Conservation (phyloP, 2,888 invertebrate species). For the Orthonychiurus folsomi region DNA sequence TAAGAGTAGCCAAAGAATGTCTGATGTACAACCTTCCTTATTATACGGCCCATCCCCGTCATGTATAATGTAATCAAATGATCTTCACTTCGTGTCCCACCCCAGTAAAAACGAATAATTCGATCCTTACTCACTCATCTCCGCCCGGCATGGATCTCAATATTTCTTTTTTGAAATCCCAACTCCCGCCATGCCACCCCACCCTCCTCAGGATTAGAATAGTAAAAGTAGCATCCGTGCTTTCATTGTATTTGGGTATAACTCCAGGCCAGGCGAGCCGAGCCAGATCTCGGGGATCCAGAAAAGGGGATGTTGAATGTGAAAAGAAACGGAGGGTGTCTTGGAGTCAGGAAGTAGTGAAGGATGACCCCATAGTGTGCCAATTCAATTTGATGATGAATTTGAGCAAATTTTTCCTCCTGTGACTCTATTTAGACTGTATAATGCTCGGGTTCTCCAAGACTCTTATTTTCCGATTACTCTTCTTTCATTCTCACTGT, state of each 20-base stretch:
- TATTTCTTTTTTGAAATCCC: too few species aligned
- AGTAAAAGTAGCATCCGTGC: not conserved
- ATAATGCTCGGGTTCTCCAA: not conserved
- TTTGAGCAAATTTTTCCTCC: constrained; percentile 1
- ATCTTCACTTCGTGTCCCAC: not conserved
- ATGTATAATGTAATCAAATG: not conserved
- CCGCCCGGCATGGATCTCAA: too few species aligned
- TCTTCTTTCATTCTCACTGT: not conserved
- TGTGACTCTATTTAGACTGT: not conserved
- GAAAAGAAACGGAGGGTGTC: not conserved
- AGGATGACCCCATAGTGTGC: constrained; percentile 13
- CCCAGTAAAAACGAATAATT: not conserved
- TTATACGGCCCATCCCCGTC: too few species aligned
- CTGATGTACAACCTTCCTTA: too few species aligned
- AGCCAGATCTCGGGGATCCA: too few species aligned
- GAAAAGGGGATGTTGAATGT: too few species aligned
- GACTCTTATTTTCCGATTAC: not conserved
- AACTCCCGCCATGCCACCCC: too few species aligned
- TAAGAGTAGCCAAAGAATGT: too few species aligned
- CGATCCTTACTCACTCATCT: too few species aligned
- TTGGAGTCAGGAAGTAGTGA: not conserved
- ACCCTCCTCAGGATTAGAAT: not conserved
- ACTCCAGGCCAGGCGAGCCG: too few species aligned
- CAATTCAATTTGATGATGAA: constrained; percentile 15
- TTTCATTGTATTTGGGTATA: not conserved